These are phyloP conservation scores for Epinephelus malabaricus DNA, from an alignment of 2,797 vertebrate genomes.

Conservation along the genomic window DNA sequence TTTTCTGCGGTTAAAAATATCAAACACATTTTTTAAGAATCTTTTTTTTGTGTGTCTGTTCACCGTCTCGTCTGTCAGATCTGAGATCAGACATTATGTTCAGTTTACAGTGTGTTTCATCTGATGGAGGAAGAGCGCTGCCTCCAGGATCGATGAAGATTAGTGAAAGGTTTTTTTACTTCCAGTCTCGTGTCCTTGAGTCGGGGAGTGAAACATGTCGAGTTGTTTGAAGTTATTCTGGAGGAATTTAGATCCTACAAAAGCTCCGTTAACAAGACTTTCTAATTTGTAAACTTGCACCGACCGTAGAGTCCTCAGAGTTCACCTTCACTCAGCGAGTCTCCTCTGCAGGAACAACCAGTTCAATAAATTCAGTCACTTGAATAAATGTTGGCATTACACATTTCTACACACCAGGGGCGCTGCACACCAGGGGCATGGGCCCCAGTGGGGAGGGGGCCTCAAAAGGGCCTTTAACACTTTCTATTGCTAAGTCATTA, in stretches of 20 bases:
- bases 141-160: neutral
- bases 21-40: neutral
- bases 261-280: neutral
- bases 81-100: neutral
- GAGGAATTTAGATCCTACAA: neutral
- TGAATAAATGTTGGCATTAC: too few species aligned
- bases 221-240: too few species aligned
- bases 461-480: too few species aligned
- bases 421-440: too few species aligned
- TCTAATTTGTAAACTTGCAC: neutral
- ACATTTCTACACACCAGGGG: too few species aligned
- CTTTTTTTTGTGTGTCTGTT: neutral
- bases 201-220: neutral
- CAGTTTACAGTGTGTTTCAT: slow-evolving; percentile 24
- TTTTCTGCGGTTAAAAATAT: slow-evolving; percentile 15
- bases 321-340: too few species aligned
- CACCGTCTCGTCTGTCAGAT: neutral
- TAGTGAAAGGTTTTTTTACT: neutral
- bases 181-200: neutral
- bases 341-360: too few species aligned
- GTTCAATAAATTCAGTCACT: too few species aligned
- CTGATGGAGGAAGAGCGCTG: neutral
- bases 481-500: too few species aligned
- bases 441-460: too few species aligned
- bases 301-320: too few species aligned